phyloP scores from a whole-genome alignment of 1,140 invertebrate genomes.

The Drosophila bifasciata region DNA sequence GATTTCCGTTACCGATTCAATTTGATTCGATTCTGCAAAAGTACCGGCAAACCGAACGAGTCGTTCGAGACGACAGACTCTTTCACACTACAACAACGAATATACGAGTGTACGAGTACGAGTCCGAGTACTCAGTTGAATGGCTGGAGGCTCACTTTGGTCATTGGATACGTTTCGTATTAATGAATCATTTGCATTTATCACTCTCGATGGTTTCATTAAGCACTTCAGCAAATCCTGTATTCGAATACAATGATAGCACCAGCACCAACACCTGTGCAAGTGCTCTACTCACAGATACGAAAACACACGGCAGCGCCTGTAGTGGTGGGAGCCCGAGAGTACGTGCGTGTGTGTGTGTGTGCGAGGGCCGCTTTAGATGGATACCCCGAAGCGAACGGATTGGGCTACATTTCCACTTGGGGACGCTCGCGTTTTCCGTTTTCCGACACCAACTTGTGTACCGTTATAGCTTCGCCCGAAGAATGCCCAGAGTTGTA shows the following conservation, averaged over 20 bases:
- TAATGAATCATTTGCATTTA: constrained; percentile 44
- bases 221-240: constrained; percentile 49
- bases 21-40: too few species aligned
- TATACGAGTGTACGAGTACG: too few species aligned
- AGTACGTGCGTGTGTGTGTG: constrained; percentile 22
- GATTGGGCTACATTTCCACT: constrained; percentile 77
- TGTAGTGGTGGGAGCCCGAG: constrained; percentile 27
- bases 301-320: constrained; percentile 20
- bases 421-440: constrained; percentile 38
- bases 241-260: constrained; percentile 42
- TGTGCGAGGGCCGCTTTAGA: constrained; percentile 62
- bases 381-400: constrained; percentile 70
- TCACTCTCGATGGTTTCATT: constrained; percentile 45
- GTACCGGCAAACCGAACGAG: too few species aligned
- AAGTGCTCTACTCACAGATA: constrained; percentile 32
- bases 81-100: too few species aligned
- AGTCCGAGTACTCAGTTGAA: not conserved
- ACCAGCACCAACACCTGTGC: constrained; percentile 25
- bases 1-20: too few species aligned
- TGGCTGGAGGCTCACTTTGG: constrained; percentile 16
- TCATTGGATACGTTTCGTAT: constrained; percentile 23
- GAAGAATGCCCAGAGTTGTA: constrained; percentile 67
- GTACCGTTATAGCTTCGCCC: constrained; percentile 78
- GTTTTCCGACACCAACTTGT: constrained; percentile 72
- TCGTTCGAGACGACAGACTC: too few species aligned